Conservation (phyloP, 2,797 vertebrate genomes). For the Pseudomugil tenellus region DNA sequence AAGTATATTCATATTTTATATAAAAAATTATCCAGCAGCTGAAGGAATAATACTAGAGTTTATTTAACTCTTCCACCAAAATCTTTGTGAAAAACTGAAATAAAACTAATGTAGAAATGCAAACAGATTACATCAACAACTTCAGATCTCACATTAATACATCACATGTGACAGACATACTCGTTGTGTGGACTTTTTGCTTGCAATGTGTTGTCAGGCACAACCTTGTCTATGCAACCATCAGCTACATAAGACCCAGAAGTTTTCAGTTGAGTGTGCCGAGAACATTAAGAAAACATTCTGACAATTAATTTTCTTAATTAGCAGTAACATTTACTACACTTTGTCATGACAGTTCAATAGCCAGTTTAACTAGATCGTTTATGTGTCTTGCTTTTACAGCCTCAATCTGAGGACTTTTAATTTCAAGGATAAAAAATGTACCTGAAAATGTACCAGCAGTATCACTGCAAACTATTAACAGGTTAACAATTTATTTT, state of each 20-base stretch:
- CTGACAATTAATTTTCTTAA: not conserved
- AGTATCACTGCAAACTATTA: not conserved
- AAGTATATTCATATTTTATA: no score
- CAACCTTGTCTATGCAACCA: not conserved
- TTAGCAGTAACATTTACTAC: not conserved
- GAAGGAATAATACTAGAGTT: no score
- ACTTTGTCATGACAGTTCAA: not conserved
- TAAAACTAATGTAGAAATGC: no score
- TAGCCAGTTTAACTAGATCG: not conserved
- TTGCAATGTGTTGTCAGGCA: not conserved
- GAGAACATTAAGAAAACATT: not conserved
- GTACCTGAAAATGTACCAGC: not conserved
- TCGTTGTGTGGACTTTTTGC: not conserved
- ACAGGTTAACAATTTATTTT: not conserved
- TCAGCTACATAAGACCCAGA: not conserved
- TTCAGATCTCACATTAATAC: not conserved
- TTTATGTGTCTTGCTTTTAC: not conserved
- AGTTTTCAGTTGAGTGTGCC: not conserved
- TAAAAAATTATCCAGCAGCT: no score
- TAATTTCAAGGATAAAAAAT: not conserved
- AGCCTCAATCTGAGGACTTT: not conserved
- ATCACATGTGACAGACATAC: no score
- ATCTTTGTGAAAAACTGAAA: no score
- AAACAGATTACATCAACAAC: no score
- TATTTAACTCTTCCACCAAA: no score